A percentile compares a stretch with the other conserved stretches of the same genome.
Evolutionary conservation across 1,140 invertebrate species (phyloP).

Genomic region (Platorchestia sp.): DNA sequence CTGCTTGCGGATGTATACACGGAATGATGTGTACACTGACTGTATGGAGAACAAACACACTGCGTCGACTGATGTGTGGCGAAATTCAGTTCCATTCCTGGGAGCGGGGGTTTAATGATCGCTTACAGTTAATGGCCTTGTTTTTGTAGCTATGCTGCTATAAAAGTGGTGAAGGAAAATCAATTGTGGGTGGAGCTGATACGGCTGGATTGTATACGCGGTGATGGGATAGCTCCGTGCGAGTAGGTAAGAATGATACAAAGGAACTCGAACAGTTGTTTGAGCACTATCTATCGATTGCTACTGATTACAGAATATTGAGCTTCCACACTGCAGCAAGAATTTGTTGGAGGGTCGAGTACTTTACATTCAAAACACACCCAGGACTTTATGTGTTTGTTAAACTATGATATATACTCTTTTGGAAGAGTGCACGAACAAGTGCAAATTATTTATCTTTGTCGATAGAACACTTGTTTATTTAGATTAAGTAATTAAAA

Average conservation of each 20-base stretch:
- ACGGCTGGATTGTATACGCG: neutral
- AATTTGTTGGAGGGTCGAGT: neutral
- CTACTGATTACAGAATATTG: neutral
- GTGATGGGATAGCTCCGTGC: neutral
- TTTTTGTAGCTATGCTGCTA: neutral
- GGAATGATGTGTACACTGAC: conserved; percentile 33
- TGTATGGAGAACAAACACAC: conserved; percentile 45
- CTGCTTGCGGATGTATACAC: conserved; percentile 30
- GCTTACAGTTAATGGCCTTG: conserved; percentile 23
- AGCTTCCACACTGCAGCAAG: neutral
- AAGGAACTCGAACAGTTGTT: neutral
- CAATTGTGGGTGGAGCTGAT: neutral
- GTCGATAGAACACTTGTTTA: too few relatives aligned
- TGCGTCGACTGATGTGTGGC: conserved; percentile 36
- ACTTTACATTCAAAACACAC: neutral
- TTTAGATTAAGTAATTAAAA: too few relatives aligned
- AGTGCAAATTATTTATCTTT: too few relatives aligned
- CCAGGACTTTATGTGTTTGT: too few relatives aligned
- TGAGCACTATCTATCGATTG: neutral
- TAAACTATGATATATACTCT: too few relatives aligned
- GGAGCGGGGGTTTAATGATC: conserved; percentile 28
- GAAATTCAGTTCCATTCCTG: conserved; percentile 48
- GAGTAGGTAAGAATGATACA: neutral
- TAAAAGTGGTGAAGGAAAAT: conserved; percentile 1
- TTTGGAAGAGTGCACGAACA: too few relatives aligned